Base-by-base conservation (phyloP, 1,140 invertebrate species). In the Scaptomyza hsui region DNA sequence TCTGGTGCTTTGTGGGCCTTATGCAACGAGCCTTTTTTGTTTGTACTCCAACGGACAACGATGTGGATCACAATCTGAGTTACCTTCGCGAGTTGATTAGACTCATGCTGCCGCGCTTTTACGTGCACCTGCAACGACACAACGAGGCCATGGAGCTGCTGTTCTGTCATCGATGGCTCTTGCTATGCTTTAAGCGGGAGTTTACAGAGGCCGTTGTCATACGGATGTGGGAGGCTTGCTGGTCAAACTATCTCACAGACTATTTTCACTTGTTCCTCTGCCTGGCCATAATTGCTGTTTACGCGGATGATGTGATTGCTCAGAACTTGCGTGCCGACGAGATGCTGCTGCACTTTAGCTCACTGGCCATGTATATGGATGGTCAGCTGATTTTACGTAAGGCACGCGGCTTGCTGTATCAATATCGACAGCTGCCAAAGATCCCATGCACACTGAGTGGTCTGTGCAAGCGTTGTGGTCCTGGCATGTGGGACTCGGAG, bases 281-380 rank as follows among this genome's bases (percentile, higher is more conserved):
- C 83, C 93, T 97, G 47, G 96, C 97, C 35, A 97, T 98, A 72
- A 95, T 98, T 49, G 95, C 95, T 47, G 96, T 98, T 51, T 99
- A 98, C 89, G 97, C 97, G 12, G 96, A 97, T 80, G 97, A 98
- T 91, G 96, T 98, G 29, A 95, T 98, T 67, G 95, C 96, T 12
- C 97, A 98, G 92, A 94, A 96, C 77, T 92, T 98, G 5, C 94
- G 96, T 70, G 95, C 97, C 13, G 97, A 99, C 91, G 97, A 99
- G 91, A 98, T 98, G 95, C 92, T 99, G 16, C 92, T 98, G 13
- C 96, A 98, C 91, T 99, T 99, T 90, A 98, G 97, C 86, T 98
- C 97, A 12, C 92, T 99, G 47, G 97, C 97, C 18, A 98, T 98
- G 95, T 98, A 98, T 89, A 99, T 99, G 98, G 97, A 98, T 91